Conservation (phyloP, 2,113 vertebrate species). For the Planiliza haematocheilus region DNA sequence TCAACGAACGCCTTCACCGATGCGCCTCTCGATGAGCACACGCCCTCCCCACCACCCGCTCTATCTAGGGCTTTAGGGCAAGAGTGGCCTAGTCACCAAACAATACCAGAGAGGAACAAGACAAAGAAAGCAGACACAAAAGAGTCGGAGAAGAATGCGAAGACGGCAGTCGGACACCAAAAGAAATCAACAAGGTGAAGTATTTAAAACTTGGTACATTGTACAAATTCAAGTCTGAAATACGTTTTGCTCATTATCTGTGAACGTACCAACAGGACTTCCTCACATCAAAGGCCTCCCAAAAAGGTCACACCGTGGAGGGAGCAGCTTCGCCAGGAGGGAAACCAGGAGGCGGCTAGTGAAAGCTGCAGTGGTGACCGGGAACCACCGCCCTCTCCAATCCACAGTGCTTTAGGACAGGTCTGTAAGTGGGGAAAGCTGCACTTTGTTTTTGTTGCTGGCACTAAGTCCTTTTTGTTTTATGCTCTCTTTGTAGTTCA, state of each 20-base stretch:
- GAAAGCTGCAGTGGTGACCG: conserved; percentile 22
- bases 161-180: conserved; percentile 36
- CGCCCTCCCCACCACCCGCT: conserved; percentile 17
- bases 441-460: background rate
- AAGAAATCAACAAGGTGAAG: conserved; percentile 73
- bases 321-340: conserved; percentile 42
- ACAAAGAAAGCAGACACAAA: conserved; percentile 31
- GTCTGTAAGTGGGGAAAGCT: conserved; percentile 58
- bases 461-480: background rate
- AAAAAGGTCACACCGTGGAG: conserved; percentile 34
- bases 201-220: background rate
- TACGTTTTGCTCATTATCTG: conserved; percentile 22
- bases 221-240: background rate
- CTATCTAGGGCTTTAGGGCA: conserved; percentile 36
- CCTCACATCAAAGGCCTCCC: conserved; percentile 28
- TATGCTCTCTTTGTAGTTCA: background rate
- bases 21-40: conserved; percentile 1
- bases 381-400: conserved; percentile 66
- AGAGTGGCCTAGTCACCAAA: background rate
- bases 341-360: conserved; percentile 21
- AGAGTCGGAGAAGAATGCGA: conserved; percentile 22
- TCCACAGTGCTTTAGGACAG: conserved; percentile 81
- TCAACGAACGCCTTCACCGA: background rate
- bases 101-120: conserved; percentile 12
- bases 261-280: conserved; percentile 37